Base-by-base conservation (phyloP, 1,140 invertebrate species). In the Mercenaria mercenaria region DNA sequence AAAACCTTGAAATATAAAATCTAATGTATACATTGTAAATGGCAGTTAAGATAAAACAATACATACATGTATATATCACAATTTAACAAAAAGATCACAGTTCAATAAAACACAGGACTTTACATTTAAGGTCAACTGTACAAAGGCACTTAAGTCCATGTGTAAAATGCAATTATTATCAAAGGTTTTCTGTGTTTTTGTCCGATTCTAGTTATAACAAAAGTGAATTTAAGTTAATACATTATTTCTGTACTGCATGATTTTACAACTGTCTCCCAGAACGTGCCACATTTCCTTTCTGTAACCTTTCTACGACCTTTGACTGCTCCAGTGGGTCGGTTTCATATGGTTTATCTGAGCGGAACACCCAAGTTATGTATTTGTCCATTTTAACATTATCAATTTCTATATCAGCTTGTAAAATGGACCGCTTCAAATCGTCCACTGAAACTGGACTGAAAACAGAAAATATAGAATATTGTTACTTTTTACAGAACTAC, bases 401-500 rank as follows among this genome's bases (percentile, higher is more conserved):
- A 43, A 95, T 94, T 72, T 95, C 94, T 18, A 95, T 94, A 81
- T 95, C 95, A 29, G 91, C 93, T 20, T 92, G 74, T 37, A 90
- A 91, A 43, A 96, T 86, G 3, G 93, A 93, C 88, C 93, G 79
- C 91, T 94, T 94, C 80, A 95, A 77, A 23, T 94, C 94, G 90
- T 94, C 94, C 0, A 94, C 92, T 23, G 92, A 81, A 13, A 96
- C 94, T 77, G 92, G 90, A 67, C 95, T 96, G 91, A 47, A 93
- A 93, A 85, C 76, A 77, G 69, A 50, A 94, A 85, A 79, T 26
- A 84, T 59, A 0, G 23, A 67, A 76, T 50, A 59, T 74, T 29
- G n/a, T 72, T 56, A 29, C 26, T 61, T n/a, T n/a, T n/a, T n/a
- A n/a, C n/a, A n/a, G n/a, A n/a, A n/a, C n/a, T n/a, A n/a, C n/a